A percentile compares a stretch with the other conserved stretches of the same genome.
These are phyloP conservation scores for Micrastur ruficollis DNA, from an alignment of 2,797 vertebrate genomes.

Conservation along the genomic window DNA sequence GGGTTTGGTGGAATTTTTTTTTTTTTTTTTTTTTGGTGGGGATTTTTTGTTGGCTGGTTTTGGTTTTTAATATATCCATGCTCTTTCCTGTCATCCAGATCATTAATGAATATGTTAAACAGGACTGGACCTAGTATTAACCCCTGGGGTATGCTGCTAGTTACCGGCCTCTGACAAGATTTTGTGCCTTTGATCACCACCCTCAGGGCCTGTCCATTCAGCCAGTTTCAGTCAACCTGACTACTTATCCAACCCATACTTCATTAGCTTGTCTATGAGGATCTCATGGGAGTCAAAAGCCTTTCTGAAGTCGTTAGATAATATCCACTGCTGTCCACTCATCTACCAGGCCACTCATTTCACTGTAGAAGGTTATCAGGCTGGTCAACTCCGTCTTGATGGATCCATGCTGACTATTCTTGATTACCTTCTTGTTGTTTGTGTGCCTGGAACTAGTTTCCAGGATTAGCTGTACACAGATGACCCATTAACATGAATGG, in stretches of 20 bases:
- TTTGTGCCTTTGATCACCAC: neutral
- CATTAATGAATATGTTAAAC: neutral
- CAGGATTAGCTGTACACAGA: neutral
- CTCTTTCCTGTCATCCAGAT: neutral
- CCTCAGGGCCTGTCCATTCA: neutral
- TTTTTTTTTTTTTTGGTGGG: accelerated
- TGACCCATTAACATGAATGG: neutral
- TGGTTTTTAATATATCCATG: neutral
- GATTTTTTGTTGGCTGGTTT: neutral
- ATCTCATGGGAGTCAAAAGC: neutral
- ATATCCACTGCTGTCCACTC: neutral
- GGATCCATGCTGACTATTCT: neutral
- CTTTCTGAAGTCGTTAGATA: neutral
- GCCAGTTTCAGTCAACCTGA: neutral
- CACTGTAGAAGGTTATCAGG: neutral
- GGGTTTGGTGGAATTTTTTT: no score
- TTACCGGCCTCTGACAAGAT: neutral
- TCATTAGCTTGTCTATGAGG: neutral
- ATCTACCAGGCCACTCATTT: neutral
- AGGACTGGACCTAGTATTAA: neutral
- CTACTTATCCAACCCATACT: neutral
- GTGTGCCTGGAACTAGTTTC: neutral
- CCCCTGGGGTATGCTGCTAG: neutral
- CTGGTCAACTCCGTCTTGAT: neutral
- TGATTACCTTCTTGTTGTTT: neutral